phyloP scores from a whole-genome alignment of 2,888 invertebrate genomes.

The Unio pictorum region DNA sequence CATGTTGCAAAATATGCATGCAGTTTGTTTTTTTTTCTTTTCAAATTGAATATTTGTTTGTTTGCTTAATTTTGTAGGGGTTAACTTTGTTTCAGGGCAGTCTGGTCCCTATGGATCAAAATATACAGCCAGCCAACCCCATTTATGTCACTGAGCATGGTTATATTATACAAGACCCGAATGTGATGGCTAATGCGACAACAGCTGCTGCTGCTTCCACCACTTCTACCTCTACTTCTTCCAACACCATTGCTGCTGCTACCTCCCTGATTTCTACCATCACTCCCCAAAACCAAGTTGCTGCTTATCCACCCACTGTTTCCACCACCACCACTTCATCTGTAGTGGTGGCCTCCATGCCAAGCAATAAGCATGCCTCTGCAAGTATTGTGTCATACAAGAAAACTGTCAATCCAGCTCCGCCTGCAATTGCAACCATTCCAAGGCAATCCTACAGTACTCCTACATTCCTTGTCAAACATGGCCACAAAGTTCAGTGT shows the following conservation, averaged over 20 bases:
- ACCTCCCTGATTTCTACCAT: constrained; percentile 11
- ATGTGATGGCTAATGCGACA: neutral
- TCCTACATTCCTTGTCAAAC: constrained; percentile 61
- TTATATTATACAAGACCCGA: too few relatives aligned
- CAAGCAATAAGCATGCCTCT: neutral
- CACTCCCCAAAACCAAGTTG: constrained; percentile 6
- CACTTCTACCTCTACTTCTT: neutral
- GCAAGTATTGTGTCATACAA: constrained; percentile 46
- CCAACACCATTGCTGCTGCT: constrained; percentile 2
- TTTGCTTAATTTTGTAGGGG: constrained; percentile 35
- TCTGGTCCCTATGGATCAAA: constrained; percentile 59
- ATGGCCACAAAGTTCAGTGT: constrained; percentile 64
- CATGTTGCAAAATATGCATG: too few relatives aligned
- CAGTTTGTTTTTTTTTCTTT: too few relatives aligned
- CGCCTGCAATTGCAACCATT: constrained; percentile 33
- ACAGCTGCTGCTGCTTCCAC: neutral
- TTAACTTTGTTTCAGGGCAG: constrained; percentile 60
- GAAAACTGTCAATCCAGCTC: constrained; percentile 17
- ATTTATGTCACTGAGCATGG: constrained; percentile 28
- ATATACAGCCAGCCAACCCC: constrained; percentile 26
- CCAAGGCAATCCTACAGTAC: constrained; percentile 56
- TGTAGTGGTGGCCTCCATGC: constrained; percentile 14
- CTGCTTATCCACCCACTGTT: constrained; percentile 5
- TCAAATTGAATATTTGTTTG: too few relatives aligned
- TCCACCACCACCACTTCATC: constrained; percentile 11